Base-by-base conservation (phyloP, 1,140 invertebrate genomes). In the Nylanderia fulva region DNA sequence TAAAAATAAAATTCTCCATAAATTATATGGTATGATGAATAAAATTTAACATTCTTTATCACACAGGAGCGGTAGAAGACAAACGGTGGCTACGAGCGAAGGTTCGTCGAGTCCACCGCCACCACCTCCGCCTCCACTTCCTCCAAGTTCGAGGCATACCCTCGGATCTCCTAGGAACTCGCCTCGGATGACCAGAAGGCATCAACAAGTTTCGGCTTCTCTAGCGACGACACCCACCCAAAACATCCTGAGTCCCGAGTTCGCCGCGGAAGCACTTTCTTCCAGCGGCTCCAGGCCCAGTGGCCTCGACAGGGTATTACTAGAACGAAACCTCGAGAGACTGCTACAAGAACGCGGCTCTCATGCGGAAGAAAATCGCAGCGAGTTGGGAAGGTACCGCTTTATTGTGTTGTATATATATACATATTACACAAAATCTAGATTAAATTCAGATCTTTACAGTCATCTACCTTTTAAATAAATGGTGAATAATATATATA, bases 321-420 rank as follows among this genome's bases (percentile, higher is more conserved):
- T 96, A 0, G 96, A 96, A 86, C 93, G 96, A 80, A 96, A 96
- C 88, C 93, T 96, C 39, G 96, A 96, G 86, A 93, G 95, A 86
- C 91, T 96, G 15, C 90, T 96, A 24, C 94, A 96, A 71, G 92
- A 94, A 89, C 86, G 93, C 71, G 90, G 89, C 87, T 82, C 91
- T n/a, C 90, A 93, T 63, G 76, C 89, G 6, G 93, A 94, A 21
- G 92, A 94, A 84, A 90, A 88, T 5, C 83, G 90, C 21, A 89
- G 39, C 29, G 94, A 95, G 45, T 89, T 94, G 60, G 94, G 93
- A 90, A 94, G 94, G 94, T 94, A 69, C 24, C 2, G 2, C 27
- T 63, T 79, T 33, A 54, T n/a, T n/a, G n/a, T n/a, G n/a, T n/a
- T n/a, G n/a, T n/a, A n/a, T n/a, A n/a, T n/a, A n/a, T n/a, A n/a